These are phyloP conservation scores for Poeciliopsis retropinna DNA, from an alignment of 2,113 vertebrate species.

Conservation along the genomic window DNA sequence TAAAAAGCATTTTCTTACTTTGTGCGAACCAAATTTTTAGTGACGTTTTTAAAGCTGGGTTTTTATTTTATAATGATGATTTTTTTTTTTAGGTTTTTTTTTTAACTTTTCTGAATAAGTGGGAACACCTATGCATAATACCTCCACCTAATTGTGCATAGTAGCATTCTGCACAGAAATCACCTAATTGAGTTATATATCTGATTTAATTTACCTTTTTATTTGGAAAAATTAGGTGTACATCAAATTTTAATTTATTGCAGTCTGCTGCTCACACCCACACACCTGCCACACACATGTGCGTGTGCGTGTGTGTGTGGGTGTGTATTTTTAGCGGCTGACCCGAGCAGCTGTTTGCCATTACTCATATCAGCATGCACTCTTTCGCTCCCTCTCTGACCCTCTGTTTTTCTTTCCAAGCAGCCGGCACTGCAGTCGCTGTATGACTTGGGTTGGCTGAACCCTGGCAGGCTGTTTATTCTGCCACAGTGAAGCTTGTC, in stretches of 20 bases:
- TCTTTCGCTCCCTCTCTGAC: slow-evolving; percentile 64
- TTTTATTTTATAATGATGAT: neutral
- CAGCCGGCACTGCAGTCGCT: slow-evolving; percentile 64
- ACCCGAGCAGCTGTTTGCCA: slow-evolving; percentile 74
- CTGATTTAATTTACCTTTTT: slow-evolving; percentile 30
- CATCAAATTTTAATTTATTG: slow-evolving; percentile 38
- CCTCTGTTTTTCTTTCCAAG: slow-evolving; percentile 72
- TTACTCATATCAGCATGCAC: slow-evolving; percentile 77
- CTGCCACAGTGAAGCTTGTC: slow-evolving; percentile 42
- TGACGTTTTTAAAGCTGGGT: neutral
- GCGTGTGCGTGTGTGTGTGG: neutral
- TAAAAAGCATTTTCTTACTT: no score
- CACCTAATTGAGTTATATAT: slow-evolving; percentile 13
- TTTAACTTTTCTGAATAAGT: no score
- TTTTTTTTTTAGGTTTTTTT: neutral
- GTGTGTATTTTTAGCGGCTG: slow-evolving; percentile 77
- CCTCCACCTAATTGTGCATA: neutral
- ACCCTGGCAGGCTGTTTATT: slow-evolving; percentile 52
- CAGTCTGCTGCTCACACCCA: slow-evolving; percentile 28
- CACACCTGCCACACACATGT: slow-evolving; percentile 63
- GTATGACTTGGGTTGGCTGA: slow-evolving; percentile 42
- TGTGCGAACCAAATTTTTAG: neutral
- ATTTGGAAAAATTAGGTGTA: slow-evolving; percentile 41
- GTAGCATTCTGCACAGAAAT: slow-evolving; percentile 23
- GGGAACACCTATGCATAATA: neutral